These are phyloP conservation scores for Aptenodytes forsteri DNA, from an alignment of 2,113 vertebrate species.

Conservation along the genomic window DNA sequence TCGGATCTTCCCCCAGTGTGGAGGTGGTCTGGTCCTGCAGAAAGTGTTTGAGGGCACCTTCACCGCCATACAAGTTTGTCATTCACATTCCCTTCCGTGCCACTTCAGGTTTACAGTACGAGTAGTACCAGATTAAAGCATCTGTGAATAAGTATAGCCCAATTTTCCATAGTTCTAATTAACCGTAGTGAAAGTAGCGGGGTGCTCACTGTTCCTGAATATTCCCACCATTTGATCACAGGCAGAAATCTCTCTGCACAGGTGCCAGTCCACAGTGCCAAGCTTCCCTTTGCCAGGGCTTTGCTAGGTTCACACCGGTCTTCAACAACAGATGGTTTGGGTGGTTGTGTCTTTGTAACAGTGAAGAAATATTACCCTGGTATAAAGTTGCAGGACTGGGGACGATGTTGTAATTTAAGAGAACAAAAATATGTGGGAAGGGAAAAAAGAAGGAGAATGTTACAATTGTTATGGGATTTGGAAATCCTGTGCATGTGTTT, in stretches of 20 bases:
- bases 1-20: background rate
- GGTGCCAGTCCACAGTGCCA: background rate
- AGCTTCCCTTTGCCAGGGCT: background rate
- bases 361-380: background rate
- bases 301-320: background rate
- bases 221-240: background rate
- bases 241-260: background rate
- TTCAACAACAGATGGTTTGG: background rate
- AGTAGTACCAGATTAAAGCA: background rate
- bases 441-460: background rate
- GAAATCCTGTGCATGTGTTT: background rate
- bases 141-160: background rate
- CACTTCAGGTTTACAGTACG: background rate
- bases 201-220: background rate
- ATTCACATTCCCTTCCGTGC: background rate
- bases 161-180: background rate
- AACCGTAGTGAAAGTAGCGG: fast-evolving
- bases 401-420: background rate
- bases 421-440: background rate
- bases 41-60: background rate
- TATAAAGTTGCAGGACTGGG: background rate
- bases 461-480: conserved; percentile 3
- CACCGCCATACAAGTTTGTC: background rate
- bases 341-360: background rate
- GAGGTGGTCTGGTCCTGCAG: background rate